Conservation (phyloP, 2,797 vertebrate genomes). For the Podargus strigoides region DNA sequence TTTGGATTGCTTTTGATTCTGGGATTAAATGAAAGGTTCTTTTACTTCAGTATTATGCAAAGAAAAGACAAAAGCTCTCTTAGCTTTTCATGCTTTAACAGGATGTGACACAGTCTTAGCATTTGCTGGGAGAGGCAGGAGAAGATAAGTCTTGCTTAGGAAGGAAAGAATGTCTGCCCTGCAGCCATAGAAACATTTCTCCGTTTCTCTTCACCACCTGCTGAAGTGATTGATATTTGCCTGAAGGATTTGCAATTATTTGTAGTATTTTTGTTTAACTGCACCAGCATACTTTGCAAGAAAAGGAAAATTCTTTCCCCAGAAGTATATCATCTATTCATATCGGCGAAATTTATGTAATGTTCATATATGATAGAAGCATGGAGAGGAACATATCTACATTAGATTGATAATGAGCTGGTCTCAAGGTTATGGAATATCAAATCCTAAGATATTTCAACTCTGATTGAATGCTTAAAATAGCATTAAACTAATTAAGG, state of each 20-base stretch:
- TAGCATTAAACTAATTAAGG: neutral
- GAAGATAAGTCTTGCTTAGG: conserved; percentile 11
- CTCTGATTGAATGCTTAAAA: neutral
- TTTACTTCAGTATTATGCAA: neutral
- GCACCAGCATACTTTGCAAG: neutral
- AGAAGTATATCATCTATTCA: neutral
- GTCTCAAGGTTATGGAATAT: neutral
- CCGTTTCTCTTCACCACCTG: conserved; percentile 11
- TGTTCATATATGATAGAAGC: neutral
- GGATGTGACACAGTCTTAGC: conserved; percentile 19
- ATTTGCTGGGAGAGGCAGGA: conserved; percentile 26
- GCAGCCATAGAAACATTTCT: conserved; percentile 39
- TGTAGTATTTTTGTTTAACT: conserved; percentile 1
- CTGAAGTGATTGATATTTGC: conserved; percentile 51
- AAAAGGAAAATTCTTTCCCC: neutral
- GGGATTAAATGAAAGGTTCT: neutral
- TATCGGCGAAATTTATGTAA: neutral
- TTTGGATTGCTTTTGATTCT: conserved; percentile 12
- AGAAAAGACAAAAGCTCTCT: neutral
- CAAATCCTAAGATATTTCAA: neutral
- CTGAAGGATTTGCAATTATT: conserved; percentile 21
- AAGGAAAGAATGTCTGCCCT: conserved; percentile 53
- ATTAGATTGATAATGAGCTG: neutral
- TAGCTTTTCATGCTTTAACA: conserved; percentile 31
- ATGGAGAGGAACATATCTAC: neutral